phyloP scores from a whole-genome alignment of 2,888 invertebrate species.

The Aphrophora alni region DNA sequence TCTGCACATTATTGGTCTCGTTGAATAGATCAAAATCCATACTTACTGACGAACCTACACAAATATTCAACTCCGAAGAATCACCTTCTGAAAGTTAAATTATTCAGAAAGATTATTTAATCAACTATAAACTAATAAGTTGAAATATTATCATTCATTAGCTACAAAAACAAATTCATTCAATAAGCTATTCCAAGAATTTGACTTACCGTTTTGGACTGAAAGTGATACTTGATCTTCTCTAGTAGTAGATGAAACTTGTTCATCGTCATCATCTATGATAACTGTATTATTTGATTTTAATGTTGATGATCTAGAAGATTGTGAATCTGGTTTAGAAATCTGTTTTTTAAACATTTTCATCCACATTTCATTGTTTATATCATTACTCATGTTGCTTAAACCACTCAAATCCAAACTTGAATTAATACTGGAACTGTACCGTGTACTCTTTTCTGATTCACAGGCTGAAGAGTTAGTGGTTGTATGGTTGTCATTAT shows the following conservation, averaged over 20 bases:
- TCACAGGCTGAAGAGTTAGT: background rate
- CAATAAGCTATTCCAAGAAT: too few species aligned
- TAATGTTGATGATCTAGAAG: background rate
- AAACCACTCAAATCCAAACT: background rate
- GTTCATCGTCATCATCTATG: background rate
- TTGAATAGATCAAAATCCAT: background rate
- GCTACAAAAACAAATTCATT: too few species aligned
- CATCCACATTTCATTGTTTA: background rate
- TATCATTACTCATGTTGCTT: background rate
- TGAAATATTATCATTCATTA: too few species aligned
- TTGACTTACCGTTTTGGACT: background rate
- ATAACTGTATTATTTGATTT: background rate
- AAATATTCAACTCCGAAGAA: background rate
- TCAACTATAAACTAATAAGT: too few species aligned
- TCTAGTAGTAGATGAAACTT: background rate
- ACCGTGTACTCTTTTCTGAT: background rate
- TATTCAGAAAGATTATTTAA: too few species aligned
- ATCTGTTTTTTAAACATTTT: background rate
- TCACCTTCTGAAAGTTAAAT: background rate
- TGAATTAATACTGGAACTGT: background rate
- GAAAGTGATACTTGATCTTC: background rate
- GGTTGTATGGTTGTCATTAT: background rate
- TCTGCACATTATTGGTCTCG: background rate
- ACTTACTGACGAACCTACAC: background rate
- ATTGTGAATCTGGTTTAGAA: background rate